These are phyloP conservation scores for Drosophila seguyi DNA, from an alignment of 1,140 invertebrate genomes.

Conservation along the genomic window DNA sequence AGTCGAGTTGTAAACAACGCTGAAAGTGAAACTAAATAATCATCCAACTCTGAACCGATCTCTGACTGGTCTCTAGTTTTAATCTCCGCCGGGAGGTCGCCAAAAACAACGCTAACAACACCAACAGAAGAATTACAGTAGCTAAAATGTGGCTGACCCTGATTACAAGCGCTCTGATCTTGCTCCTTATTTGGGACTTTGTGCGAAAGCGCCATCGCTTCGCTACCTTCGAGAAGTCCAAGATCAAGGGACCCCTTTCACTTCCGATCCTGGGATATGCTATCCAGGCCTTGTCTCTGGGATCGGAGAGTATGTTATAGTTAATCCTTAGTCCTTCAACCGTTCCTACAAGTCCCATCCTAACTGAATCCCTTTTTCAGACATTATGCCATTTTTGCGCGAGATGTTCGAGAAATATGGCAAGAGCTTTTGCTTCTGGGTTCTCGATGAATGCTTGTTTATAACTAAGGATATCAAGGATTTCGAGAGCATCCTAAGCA, in stretches of 20 bases:
- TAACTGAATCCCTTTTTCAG: slow-evolving; percentile 11
- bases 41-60: not conserved
- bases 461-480: slow-evolving; percentile 79
- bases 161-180: slow-evolving; percentile 34
- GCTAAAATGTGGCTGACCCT: slow-evolving; percentile 61
- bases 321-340: not conserved
- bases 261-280: slow-evolving; percentile 60
- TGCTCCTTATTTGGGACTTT: slow-evolving; percentile 65
- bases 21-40: slow-evolving; percentile 22
- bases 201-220: slow-evolving; percentile 49
- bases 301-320: slow-evolving; percentile 60
- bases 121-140: not conserved
- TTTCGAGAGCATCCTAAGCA: slow-evolving; percentile 66
- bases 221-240: slow-evolving; percentile 26
- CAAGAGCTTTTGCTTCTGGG: slow-evolving; percentile 86
- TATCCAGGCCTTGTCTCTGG: slow-evolving; percentile 49
- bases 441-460: slow-evolving; percentile 85
- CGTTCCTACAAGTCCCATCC: not conserved
- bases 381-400: slow-evolving; percentile 49
- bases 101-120: not conserved
- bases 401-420: slow-evolving; percentile 47
- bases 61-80: not conserved
- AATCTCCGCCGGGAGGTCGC: too few species aligned
- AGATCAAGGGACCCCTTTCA: slow-evolving; percentile 51
- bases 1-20: slow-evolving; percentile 46